These are phyloP conservation scores for Mus pahari DNA, from an alignment of 2,113 vertebrate genomes.

Conservation along the genomic window DNA sequence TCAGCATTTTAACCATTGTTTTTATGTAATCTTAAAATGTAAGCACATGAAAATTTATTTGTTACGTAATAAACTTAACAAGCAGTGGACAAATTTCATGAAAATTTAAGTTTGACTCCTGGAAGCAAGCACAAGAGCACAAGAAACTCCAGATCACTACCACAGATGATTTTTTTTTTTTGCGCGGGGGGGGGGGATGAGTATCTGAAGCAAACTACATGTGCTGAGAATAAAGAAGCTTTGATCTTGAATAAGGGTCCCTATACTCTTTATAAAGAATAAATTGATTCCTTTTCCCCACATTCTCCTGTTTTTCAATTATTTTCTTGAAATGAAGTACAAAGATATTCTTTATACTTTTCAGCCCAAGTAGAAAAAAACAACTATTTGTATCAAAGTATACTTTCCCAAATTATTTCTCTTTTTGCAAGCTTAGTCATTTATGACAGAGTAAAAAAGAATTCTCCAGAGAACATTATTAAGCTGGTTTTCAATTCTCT, in stretches of 20 bases:
- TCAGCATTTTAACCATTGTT: neutral
- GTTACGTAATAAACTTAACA: conserved; percentile 24
- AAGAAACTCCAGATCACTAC: neutral
- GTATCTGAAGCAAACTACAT: neutral
- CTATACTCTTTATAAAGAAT: neutral
- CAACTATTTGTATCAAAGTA: neutral
- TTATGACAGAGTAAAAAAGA: neutral
- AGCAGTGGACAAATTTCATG: neutral
- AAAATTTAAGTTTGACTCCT: neutral
- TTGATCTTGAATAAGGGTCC: neutral
- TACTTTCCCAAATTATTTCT: conserved; percentile 20
- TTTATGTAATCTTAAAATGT: conserved; percentile 26
- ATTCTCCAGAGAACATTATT: neutral
- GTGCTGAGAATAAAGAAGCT: neutral
- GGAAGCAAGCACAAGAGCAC: neutral
- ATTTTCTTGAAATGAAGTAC: conserved; percentile 41
- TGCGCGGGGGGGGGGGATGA: neutral
- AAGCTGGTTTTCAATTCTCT: neutral
- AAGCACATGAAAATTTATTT: neutral
- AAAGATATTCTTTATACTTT: neutral
- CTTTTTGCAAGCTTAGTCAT: neutral
- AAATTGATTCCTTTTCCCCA: neutral
- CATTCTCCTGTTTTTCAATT: neutral
- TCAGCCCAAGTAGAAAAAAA: neutral
- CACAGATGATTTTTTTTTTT: neutral